These are phyloP conservation scores for Hypotaenidia okinawae DNA, from an alignment of 2,797 vertebrate genomes.

Conservation along the genomic window DNA sequence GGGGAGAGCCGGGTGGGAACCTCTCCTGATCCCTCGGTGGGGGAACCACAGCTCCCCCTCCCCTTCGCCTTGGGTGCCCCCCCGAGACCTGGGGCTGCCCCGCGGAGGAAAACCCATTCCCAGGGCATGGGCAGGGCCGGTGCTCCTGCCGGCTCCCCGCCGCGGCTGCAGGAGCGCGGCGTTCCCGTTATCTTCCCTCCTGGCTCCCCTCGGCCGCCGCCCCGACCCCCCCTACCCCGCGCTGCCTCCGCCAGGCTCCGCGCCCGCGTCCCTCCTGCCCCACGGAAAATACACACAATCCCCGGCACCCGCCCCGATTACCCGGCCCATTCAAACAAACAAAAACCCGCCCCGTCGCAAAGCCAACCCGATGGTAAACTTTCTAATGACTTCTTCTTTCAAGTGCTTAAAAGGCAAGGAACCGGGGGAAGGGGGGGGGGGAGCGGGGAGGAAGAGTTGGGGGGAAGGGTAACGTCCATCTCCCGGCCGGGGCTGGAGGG, in stretches of 20 bases:
- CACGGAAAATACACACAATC: neutral
- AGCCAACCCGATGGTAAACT: conserved; percentile 40
- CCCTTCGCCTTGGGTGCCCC: too few relatives aligned
- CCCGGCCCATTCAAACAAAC: conserved; percentile 49
- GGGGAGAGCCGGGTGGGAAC: neutral
- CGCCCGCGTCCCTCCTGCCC: neutral
- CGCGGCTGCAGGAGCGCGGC: neutral
- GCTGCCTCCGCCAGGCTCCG: neutral
- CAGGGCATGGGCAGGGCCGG: neutral
- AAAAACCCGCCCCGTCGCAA: conserved; percentile 42
- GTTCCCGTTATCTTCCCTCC: neutral
- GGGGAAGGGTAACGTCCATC: neutral
- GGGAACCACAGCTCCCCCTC: too few relatives aligned
- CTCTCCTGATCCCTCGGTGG: neutral
- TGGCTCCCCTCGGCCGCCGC: neutral
- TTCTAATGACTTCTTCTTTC: conserved; percentile 46
- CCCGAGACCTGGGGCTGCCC: neutral
- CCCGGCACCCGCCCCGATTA: conserved; percentile 15
- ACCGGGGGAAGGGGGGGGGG: neutral
- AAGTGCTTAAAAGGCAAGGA: conserved; percentile 42
- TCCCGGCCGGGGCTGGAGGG: neutral
- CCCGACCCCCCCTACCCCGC: neutral
- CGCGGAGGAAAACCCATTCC: neutral
- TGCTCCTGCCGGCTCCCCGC: neutral
- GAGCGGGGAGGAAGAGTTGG: neutral